Evolutionary conservation across 1,140 invertebrate genomes (phyloP).

Genomic region (Ptiloglossa arizonensis): DNA sequence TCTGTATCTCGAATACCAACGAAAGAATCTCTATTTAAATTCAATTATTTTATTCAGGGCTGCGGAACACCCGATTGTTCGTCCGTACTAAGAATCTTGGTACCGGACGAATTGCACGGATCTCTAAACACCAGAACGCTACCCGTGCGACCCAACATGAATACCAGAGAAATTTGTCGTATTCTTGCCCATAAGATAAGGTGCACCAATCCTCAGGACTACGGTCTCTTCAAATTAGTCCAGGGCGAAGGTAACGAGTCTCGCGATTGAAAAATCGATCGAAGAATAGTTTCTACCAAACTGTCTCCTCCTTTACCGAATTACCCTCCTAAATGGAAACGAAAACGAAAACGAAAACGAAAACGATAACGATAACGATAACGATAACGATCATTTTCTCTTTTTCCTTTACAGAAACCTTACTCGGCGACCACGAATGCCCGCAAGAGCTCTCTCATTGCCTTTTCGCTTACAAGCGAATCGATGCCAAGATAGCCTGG

Average conservation of each 20-base stretch:
- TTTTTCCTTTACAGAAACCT: constrained; percentile 88
- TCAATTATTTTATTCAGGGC: constrained; percentile 71
- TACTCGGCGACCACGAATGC: constrained; percentile 92
- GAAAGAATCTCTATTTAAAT: constrained; percentile 43
- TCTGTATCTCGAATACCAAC: too few species aligned
- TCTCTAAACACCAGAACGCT: constrained; percentile 94
- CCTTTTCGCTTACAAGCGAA: constrained; percentile 96
- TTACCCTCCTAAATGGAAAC: too few species aligned
- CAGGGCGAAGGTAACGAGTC: constrained; percentile 90
- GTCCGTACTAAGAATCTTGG: constrained; percentile 92
- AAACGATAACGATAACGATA: too few species aligned
- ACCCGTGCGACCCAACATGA: constrained; percentile 95
- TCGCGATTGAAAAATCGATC: too few species aligned
- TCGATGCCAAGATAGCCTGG: constrained; percentile 98
- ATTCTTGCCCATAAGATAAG: constrained; percentile 96
- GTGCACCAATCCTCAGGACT: constrained; percentile 98
- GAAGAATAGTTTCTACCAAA: too few species aligned
- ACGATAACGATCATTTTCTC: too few species aligned
- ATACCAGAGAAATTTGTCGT: constrained; percentile 94
- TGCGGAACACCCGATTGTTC: constrained; percentile 84
- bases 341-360: too few species aligned
- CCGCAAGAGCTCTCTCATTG: constrained; percentile 95
- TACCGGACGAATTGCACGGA: constrained; percentile 95
- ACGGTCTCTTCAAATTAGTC: constrained; percentile 94
- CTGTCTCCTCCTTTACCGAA: too few species aligned